Evolutionary conservation across 2,113 vertebrate genomes (phyloP).

Genomic region (Deroptyus accipitrinus): DNA sequence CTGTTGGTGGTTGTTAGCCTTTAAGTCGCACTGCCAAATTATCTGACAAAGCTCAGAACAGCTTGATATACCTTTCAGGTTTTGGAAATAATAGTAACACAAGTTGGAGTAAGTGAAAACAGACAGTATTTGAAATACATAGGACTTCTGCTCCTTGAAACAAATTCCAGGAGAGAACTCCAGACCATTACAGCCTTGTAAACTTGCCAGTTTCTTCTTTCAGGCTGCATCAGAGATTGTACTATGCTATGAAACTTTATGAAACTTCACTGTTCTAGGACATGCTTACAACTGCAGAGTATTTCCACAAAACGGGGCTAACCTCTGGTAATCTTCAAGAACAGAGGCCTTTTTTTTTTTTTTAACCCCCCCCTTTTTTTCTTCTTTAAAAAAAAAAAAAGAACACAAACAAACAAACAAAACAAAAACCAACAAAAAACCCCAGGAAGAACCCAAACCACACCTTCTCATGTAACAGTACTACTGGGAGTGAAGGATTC

Average conservation of each 20-base stretch:
- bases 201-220: not conserved
- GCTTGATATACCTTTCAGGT: not conserved
- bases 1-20: not conserved
- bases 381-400: not conserved
- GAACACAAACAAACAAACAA: too few relatives aligned
- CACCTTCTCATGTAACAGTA: not conserved
- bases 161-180: not conserved
- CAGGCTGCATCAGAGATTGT: not conserved
- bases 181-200: not conserved
- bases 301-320: not conserved
- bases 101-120: not conserved
- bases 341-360: not conserved
- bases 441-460: not conserved
- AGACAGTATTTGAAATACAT: not conserved
- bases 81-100: not conserved
- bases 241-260: not conserved
- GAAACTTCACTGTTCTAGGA: not conserved
- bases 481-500: not conserved
- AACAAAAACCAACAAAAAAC: too few relatives aligned
- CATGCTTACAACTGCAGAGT: not conserved
- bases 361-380: not conserved
- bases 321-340: not conserved
- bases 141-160: not conserved
- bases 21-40: not conserved
- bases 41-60: not conserved